phyloP scores from a whole-genome alignment of 2,797 vertebrate species.

The Telmatherina bonti region DNA sequence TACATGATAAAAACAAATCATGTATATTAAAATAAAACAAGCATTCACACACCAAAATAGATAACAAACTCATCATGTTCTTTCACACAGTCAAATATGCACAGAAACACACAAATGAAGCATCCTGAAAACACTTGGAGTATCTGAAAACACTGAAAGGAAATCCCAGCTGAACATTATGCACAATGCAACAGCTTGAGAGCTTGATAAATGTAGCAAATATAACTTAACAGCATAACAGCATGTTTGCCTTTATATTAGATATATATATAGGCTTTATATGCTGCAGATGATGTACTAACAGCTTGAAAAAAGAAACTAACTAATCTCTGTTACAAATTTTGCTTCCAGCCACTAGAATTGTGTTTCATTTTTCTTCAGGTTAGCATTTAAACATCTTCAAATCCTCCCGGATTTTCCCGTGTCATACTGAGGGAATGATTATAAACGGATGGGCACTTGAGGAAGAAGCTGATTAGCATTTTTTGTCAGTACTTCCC shows the following conservation, averaged over 20 bases:
- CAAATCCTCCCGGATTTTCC: constrained; percentile 36
- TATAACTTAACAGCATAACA: not conserved
- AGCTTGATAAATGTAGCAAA: not conserved
- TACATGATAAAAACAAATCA: too few relatives aligned
- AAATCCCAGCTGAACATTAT: not conserved
- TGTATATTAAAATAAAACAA: too few relatives aligned
- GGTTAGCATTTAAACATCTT: constrained; percentile 43
- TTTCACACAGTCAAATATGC: too few relatives aligned
- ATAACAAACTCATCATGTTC: too few relatives aligned
- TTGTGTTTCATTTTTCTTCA: constrained; percentile 27
- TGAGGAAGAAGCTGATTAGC: constrained; percentile 59
- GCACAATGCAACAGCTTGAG: not conserved
- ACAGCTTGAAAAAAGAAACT: not conserved
- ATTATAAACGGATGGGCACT: constrained; percentile 57
- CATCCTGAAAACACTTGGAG: not conserved
- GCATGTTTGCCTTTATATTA: not conserved
- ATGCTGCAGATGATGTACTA: not conserved
- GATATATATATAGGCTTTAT: not conserved
- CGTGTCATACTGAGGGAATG: constrained; percentile 44
- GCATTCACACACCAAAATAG: too few relatives aligned
- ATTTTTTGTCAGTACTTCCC: constrained; percentile 54
- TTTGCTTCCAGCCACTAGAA: constrained; percentile 7
- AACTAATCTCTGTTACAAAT: not conserved
- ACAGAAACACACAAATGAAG: too few relatives aligned
- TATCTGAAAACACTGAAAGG: not conserved